Evolutionary conservation across 2,888 invertebrate genomes (phyloP).

Genomic region (Gisinianus flammeolus): DNA sequence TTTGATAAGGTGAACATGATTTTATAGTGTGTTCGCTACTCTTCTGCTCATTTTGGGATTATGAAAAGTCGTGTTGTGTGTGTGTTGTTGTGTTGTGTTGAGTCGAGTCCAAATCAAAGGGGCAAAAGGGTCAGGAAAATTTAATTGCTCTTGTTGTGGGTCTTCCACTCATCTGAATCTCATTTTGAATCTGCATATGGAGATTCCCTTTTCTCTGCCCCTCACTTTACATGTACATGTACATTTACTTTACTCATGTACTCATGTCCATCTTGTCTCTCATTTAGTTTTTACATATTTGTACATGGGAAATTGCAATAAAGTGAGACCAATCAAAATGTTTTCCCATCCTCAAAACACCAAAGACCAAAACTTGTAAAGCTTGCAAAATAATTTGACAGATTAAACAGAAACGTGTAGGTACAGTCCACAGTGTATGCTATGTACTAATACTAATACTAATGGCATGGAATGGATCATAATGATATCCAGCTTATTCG

Average conservation of each 20-base stretch:
- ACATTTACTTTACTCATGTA: neutral
- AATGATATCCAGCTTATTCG: no score
- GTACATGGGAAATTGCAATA: no score
- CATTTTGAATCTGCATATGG: no score
- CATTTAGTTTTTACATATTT: no score
- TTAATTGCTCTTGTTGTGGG: neutral
- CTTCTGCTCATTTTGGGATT: no score
- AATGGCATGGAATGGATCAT: no score
- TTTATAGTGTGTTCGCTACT: neutral
- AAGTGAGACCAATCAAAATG: no score
- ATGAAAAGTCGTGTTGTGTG: neutral
- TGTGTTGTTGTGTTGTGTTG: neutral
- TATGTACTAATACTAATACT: no score
- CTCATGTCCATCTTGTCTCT: neutral
- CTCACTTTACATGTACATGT: neutral
- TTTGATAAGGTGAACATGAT: neutral
- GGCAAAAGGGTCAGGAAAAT: neutral
- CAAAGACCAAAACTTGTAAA: neutral
- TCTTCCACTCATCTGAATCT: no score
- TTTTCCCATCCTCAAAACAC: neutral
- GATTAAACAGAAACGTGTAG: no score
- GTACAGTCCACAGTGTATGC: no score
- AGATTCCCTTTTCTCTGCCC: neutral
- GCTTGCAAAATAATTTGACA: neutral
- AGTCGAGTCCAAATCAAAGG: neutral